A percentile compares a stretch with the other conserved stretches of the same genome.
Conservation (phyloP, 2,113 vertebrate species). For the Camelus bactrianus region DNA sequence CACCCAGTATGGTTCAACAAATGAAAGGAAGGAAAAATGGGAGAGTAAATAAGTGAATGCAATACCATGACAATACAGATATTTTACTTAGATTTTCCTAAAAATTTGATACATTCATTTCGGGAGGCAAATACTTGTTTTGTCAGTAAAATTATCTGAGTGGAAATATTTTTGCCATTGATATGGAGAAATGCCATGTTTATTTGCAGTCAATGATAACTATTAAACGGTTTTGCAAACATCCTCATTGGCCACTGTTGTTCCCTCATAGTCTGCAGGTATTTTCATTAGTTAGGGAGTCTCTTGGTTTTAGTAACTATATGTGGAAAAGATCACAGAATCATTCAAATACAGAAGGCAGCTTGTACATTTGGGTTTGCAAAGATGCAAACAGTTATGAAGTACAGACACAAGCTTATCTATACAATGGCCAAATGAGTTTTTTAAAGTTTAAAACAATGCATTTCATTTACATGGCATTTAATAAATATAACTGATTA, state of each 20-base stretch:
- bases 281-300: neutral
- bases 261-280: neutral
- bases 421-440: neutral
- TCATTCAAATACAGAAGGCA: slow-evolving; percentile 6
- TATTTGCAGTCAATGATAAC: slow-evolving; percentile 6
- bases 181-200: slow-evolving; percentile 1
- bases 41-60: slow-evolving; percentile 4
- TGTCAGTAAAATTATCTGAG: slow-evolving; percentile 41
- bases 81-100: slow-evolving; percentile 54
- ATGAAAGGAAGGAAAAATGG: neutral
- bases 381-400: slow-evolving; percentile 26
- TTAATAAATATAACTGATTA: slow-evolving; percentile 25
- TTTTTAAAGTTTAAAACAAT: slow-evolving; percentile 48
- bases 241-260: neutral
- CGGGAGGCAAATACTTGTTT: slow-evolving; percentile 12
- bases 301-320: slow-evolving; percentile 24
- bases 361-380: neutral
- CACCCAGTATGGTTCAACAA: neutral
- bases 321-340: slow-evolving; percentile 45
- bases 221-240: slow-evolving; percentile 51
- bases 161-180: slow-evolving; percentile 48
- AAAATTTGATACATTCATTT: slow-evolving; percentile 46
- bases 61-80: slow-evolving; percentile 12
- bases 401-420: neutral
- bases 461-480: neutral